phyloP scores from a whole-genome alignment of 2,888 invertebrate species.

The Drosophila anceps region DNA sequence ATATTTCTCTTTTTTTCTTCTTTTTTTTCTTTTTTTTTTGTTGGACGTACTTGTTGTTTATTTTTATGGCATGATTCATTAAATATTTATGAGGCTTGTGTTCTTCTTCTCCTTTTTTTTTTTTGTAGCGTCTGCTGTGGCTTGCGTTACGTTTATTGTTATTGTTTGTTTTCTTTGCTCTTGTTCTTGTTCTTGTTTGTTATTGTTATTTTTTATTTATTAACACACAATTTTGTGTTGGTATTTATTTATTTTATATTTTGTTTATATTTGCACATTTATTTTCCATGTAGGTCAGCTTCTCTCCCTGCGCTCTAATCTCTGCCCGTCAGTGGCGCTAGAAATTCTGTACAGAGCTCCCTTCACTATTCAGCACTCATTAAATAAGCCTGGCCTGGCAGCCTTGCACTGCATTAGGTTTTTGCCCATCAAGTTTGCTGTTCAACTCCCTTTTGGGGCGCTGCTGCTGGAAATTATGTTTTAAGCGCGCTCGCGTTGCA shows the following conservation, averaged over 20 bases:
- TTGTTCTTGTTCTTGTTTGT: not conserved
- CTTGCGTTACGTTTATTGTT: constrained; percentile 26
- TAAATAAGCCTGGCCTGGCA: constrained; percentile 44
- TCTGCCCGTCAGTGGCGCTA: constrained; percentile 45
- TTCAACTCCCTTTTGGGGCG: constrained; percentile 15
- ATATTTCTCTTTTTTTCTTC: not conserved
- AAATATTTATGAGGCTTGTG: constrained; percentile 45
- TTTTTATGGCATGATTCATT: constrained; percentile 48
- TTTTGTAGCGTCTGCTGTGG: constrained; percentile 22
- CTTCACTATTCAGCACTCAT: constrained; percentile 24
- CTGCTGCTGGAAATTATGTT: constrained; percentile 66
- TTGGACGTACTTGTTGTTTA: constrained; percentile 32
- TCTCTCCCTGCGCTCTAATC: constrained; percentile 33
- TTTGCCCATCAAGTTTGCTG: constrained; percentile 20
- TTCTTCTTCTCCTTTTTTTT: too few relatives aligned
- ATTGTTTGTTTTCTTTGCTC: constrained; percentile 13
- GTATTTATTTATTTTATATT: constrained; percentile 11
- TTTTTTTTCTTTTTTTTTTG: not conserved
- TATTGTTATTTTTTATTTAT: constrained; percentile 30
- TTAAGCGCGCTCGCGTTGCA: constrained; percentile 55
- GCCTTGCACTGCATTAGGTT: constrained; percentile 59
- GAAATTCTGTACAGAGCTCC: constrained; percentile 14
- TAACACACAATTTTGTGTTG: constrained; percentile 31
- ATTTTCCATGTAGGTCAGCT: constrained; percentile 14
- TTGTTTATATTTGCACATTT: constrained; percentile 6